A percentile compares a stretch with the other conserved stretches of the same genome.
Conservation (phyloP, 2,888 invertebrate genomes). For the Coenonympha arcania region DNA sequence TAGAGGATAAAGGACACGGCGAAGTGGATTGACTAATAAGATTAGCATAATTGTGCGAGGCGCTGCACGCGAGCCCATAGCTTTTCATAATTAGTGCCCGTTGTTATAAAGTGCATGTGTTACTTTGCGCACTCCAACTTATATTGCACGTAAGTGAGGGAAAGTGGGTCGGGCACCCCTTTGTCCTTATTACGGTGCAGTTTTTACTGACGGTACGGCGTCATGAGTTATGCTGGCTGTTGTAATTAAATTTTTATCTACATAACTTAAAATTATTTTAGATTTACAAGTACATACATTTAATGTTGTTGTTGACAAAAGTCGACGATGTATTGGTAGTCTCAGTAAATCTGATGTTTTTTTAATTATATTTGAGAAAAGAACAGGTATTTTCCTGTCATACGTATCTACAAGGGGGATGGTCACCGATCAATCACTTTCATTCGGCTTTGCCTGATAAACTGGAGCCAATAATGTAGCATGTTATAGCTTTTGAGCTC, state of each 20-base stretch:
- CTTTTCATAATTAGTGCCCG: slow-evolving; percentile 62
- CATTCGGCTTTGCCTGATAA: too few species aligned
- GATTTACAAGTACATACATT: too few species aligned
- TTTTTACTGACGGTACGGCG: slow-evolving; percentile 2
- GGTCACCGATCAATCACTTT: too few species aligned
- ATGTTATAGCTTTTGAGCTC: not conserved
- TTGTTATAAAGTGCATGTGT: slow-evolving; percentile 38
- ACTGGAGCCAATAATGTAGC: not conserved
- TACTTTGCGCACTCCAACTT: slow-evolving; percentile 24
- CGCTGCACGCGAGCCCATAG: slow-evolving; percentile 60
- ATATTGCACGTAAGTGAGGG: slow-evolving; percentile 20
- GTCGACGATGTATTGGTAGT: too few species aligned
- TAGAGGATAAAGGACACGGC: slow-evolving; percentile 31
- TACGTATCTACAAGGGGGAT: too few species aligned
- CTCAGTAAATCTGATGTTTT: too few species aligned
- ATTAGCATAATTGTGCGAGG: slow-evolving; percentile 64
- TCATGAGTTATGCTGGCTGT: not conserved
- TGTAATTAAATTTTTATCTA: not conserved
- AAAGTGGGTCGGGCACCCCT: slow-evolving; percentile 14
- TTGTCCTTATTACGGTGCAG: slow-evolving; percentile 10
- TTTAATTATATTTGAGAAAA: too few species aligned
- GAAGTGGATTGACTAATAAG: slow-evolving; percentile 69
- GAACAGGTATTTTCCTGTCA: too few species aligned
- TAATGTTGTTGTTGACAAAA: too few species aligned
- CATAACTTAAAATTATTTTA: not conserved